Base-by-base conservation (phyloP, 2,888 invertebrate genomes). In the Epirrita christyi region DNA sequence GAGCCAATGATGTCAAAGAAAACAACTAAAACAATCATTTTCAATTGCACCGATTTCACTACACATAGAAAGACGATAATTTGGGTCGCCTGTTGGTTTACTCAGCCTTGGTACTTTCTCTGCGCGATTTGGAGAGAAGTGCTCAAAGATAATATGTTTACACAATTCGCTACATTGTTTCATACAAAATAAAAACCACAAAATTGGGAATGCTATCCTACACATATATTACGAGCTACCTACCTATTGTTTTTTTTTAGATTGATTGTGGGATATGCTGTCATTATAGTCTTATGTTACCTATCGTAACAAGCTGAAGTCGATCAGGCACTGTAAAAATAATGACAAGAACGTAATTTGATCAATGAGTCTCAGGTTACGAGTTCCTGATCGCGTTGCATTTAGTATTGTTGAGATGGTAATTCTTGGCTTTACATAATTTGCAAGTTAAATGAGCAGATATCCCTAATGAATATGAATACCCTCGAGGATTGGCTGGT, bases 61-160 rank as follows among this genome's bases (percentile, higher is more conserved):
- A 66, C 68, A 67, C 67, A 73, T 68, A 67, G 67, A 75, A 74
- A 76, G 73, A 71, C 67, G 67, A 73, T 70, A 78, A 83, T 84
- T 85, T 76, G 71, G 80, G 79, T 32, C 76, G 76, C 70, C 68
- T 70, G 71, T 61, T 71, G 67, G 77, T 81, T 80, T 77, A 82
- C 78, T 78, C 75, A 78, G 78, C 75, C 76, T 76, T 71, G 42
- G 38, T 62, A 80, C 83, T 85, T 83, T 83, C 80, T 78, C 78
- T 70, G 55, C 59, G 68, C 59, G 57, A 72, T 64, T 74, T 69
- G 68, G 61, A 66, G 37, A 57, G 50, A 55, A 43, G 40, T 50
- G 46, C 28, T 43, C 6, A 36, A 45, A 29, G 15, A 38, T n/a
- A n/a, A n/a, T 52, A 45, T 42, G 28, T 15, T 32, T 9, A 21